phyloP scores from a whole-genome alignment of 2,797 vertebrate genomes.

The Lophura swinhoii region DNA sequence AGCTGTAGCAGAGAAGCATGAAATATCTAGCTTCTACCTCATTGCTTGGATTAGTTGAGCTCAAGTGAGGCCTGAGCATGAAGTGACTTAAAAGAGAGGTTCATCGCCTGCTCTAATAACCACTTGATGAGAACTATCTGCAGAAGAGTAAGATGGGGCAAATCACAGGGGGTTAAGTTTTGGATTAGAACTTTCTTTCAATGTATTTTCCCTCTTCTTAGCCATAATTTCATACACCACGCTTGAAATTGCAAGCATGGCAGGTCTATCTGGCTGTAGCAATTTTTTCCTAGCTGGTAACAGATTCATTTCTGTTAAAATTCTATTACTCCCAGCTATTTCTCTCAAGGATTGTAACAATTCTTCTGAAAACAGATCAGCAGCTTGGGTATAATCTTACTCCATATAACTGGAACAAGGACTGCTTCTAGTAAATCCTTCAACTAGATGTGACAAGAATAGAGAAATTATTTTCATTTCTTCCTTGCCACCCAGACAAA shows the following conservation, averaged over 20 bases:
- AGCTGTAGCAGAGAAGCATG: background rate
- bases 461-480: constrained; percentile 63
- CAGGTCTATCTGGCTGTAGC: constrained; percentile 28
- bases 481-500: constrained; percentile 61
- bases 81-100: background rate
- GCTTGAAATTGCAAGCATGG: constrained; percentile 65
- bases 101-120: background rate
- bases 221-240: constrained; percentile 49
- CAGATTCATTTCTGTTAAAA: constrained; percentile 75
- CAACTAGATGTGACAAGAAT: constrained; percentile 77
- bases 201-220: constrained; percentile 19
- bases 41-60: constrained; percentile 27
- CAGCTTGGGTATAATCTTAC: constrained; percentile 78
- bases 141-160: background rate
- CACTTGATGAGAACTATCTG: background rate
- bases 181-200: constrained; percentile 16
- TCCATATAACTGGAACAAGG: constrained; percentile 70
- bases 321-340: constrained; percentile 76
- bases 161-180: constrained; percentile 24
- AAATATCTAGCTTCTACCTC: constrained; percentile 4
- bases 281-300: constrained; percentile 59
- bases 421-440: constrained; percentile 73
- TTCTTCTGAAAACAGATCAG: constrained; percentile 78
- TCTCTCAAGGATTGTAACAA: constrained; percentile 74
- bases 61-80: background rate